Conservation (phyloP, 2,888 invertebrate species). For the Protonemura montana region DNA sequence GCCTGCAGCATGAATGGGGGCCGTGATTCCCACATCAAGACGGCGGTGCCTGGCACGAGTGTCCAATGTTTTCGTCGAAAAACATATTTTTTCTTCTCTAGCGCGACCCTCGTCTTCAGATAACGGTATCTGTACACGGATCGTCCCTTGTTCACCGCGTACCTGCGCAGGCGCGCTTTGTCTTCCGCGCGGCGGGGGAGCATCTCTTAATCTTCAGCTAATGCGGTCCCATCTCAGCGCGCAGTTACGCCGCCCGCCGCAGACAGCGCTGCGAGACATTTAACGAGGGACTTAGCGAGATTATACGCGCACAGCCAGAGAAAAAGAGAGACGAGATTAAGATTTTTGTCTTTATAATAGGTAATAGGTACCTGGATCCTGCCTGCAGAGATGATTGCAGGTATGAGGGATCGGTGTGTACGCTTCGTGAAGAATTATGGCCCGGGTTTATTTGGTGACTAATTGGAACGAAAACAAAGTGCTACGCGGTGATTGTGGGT, state of each 20-base stretch:
- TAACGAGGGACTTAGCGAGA: not conserved
- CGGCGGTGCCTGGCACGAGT: no score
- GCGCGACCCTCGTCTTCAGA: conserved; percentile 22
- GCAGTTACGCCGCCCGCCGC: not conserved
- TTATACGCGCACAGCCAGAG: not conserved
- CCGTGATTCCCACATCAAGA: no score
- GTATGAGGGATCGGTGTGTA: no score
- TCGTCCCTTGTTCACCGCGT: conserved; percentile 41
- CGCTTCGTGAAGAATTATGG: not conserved
- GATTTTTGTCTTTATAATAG: not conserved
- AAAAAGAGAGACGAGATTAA: not conserved
- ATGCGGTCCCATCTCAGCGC: not conserved
- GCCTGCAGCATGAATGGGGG: not conserved
- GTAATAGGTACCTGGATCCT: conserved; percentile 26
- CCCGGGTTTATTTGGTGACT: not conserved
- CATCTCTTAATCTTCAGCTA: conserved; percentile 20
- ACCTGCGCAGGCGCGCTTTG: conserved; percentile 25
- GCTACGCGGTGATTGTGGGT: conserved; percentile 15
- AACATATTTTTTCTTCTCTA: not conserved
- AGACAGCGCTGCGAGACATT: not conserved
- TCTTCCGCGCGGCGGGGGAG: conserved; percentile 18
- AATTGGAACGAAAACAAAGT: conserved; percentile 31
- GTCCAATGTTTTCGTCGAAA: not conserved
- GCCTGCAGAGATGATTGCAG: no score
- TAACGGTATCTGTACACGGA: conserved; percentile 45